Evolutionary conservation across 2,797 vertebrate genomes (phyloP).

Genomic region (Pogonophryne albipinna): DNA sequence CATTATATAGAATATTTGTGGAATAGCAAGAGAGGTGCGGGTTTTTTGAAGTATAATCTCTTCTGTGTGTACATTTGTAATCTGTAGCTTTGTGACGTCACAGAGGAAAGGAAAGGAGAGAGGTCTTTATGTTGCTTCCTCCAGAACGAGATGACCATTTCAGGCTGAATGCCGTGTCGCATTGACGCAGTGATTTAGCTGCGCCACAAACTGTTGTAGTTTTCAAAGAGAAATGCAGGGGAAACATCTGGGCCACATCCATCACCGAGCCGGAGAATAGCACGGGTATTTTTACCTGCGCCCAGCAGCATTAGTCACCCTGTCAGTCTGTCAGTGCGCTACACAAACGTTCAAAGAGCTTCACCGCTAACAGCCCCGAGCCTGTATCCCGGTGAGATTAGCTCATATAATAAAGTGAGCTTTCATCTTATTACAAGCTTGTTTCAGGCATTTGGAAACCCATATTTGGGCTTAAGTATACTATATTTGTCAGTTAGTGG

Average conservation of each 20-base stretch:
- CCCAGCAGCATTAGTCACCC: constrained; percentile 36
- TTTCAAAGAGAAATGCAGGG: constrained; percentile 27
- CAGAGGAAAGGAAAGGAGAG: neutral
- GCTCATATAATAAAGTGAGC: constrained; percentile 4
- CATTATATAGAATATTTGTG: no score
- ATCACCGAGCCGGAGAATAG: constrained; percentile 37
- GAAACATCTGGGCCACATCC: constrained; percentile 38
- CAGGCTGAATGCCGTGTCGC: neutral
- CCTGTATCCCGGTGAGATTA: neutral
- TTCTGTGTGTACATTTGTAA: no score
- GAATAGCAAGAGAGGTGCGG: no score
- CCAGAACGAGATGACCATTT: neutral
- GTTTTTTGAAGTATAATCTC: no score
- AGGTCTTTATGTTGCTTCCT: neutral
- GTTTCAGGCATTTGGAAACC: constrained; percentile 3
- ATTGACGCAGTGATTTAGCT: constrained; percentile 10
- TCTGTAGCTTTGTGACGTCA: neutral
- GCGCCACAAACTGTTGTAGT: neutral
- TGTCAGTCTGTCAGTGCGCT: constrained; percentile 29
- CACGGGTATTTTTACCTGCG: constrained; percentile 38
- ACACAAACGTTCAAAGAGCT: constrained; percentile 20
- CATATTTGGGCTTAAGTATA: neutral
- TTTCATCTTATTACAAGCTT: neutral
- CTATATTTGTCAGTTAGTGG: neutral
- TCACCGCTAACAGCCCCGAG: neutral